phyloP scores from a whole-genome alignment of 2,113 vertebrate genomes.

The Ranitomeya variabilis region DNA sequence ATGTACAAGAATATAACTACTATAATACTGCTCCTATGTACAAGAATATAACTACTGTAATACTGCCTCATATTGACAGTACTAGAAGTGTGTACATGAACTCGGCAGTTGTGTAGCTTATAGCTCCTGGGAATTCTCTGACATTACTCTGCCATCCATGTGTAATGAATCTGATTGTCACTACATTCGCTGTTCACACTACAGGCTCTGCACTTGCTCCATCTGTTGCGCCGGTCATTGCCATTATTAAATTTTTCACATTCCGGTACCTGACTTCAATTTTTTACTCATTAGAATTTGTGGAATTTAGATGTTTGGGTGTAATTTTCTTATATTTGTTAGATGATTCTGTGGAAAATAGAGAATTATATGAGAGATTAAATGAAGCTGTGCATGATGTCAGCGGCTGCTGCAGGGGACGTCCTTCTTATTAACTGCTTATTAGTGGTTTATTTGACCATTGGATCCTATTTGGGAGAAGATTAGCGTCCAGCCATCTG shows the following conservation, averaged over 20 bases:
- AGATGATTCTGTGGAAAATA: neutral
- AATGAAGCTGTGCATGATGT: conserved; percentile 4
- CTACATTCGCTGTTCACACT: too few relatives aligned
- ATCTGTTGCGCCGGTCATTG: neutral
- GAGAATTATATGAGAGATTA: conserved; percentile 1
- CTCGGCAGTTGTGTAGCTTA: too few relatives aligned
- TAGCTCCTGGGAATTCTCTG: too few relatives aligned
- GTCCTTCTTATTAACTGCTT: conserved; percentile 47
- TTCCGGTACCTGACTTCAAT: neutral
- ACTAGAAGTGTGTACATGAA: too few relatives aligned
- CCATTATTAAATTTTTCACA: neutral
- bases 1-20: conserved; percentile 3
- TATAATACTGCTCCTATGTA: neutral
- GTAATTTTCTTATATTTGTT: neutral
- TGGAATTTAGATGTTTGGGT: neutral
- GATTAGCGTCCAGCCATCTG: conserved; percentile 1
- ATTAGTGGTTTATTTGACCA: conserved; percentile 26
- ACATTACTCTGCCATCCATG: too few relatives aligned
- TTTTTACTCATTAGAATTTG: neutral
- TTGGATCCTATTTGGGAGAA: conserved; percentile 7
- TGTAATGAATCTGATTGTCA: too few relatives aligned
- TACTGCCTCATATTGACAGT: neutral
- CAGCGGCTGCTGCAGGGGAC: neutral
- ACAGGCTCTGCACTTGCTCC: too few relatives aligned
- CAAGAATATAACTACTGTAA: conserved; percentile 6